A percentile compares a stretch with the other conserved stretches of the same genome.
Conservation (phyloP, 1,140 invertebrate species). For the Leptopilina clavipes region DNA sequence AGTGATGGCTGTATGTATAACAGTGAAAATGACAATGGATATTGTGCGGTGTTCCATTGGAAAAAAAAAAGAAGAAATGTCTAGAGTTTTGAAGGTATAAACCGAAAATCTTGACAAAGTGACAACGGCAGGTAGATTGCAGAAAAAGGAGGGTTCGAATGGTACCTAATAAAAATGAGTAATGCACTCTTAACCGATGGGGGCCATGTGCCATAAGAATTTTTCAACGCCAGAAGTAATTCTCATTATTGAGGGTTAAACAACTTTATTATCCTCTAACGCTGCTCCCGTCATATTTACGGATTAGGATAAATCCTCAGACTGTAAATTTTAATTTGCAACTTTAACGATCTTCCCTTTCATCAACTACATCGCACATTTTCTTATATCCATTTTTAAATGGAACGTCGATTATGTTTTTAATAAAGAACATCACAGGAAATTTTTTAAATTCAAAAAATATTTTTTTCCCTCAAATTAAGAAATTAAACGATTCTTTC, state of each 20-base stretch:
- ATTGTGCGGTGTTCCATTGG: slow-evolving; percentile 41
- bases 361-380: neutral
- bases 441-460: too few relatives aligned
- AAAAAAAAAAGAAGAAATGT: slow-evolving; percentile 11
- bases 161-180: slow-evolving; percentile 38
- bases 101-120: slow-evolving; percentile 14
- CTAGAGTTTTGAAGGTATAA: slow-evolving; percentile 9
- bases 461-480: too few relatives aligned
- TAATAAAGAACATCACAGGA: too few relatives aligned
- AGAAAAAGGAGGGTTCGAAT: slow-evolving; percentile 6
- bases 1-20: neutral
- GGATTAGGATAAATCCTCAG: slow-evolving; percentile 10
- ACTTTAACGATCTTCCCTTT: neutral
- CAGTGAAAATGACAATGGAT: slow-evolving; percentile 25
- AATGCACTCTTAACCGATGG: neutral
- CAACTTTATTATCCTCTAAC: slow-evolving; percentile 26
- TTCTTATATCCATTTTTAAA: neutral
- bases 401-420: neutral
- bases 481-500: too few relatives aligned
- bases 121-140: slow-evolving; percentile 38
- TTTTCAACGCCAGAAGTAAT: neutral
- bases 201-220: neutral
- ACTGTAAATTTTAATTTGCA: slow-evolving; percentile 6
- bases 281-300: neutral
- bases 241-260: slow-evolving; percentile 31